Evolutionary conservation across 2,797 vertebrate species (phyloP).

Genomic region (Cuculus canorus): DNA sequence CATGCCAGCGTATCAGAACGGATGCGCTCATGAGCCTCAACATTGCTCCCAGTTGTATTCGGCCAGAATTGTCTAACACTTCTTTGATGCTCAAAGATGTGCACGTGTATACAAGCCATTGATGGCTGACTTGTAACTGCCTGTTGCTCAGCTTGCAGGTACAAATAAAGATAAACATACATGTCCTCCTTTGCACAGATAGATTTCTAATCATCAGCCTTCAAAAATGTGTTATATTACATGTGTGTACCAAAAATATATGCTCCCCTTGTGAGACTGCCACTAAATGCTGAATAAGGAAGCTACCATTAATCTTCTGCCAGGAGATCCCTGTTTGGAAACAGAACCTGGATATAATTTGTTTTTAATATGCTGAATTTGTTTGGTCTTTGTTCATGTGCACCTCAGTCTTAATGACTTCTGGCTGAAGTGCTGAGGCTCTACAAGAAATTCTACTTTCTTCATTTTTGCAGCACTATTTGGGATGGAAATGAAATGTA

Average conservation of each 20-base stretch:
- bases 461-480: neutral
- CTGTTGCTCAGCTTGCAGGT: neutral
- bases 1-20: neutral
- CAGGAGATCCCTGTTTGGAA: neutral
- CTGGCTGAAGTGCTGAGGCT: constrained; percentile 7
- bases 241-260: fast-evolving
- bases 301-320: neutral
- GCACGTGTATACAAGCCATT: neutral
- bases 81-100: neutral
- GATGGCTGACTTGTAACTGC: neutral
- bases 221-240: neutral
- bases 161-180: neutral
- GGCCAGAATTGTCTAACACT: neutral
- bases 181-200: neutral
- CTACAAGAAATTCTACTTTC: neutral
- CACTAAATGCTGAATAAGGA: neutral
- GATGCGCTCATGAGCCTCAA: neutral
- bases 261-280: neutral
- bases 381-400: neutral
- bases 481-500: neutral
- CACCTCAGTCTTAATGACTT: neutral
- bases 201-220: neutral
- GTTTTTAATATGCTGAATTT: neutral
- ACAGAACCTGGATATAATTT: neutral
- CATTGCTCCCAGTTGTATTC: neutral